phyloP scores from a whole-genome alignment of 2,797 vertebrate species.

The Notamacropus eugenii region DNA sequence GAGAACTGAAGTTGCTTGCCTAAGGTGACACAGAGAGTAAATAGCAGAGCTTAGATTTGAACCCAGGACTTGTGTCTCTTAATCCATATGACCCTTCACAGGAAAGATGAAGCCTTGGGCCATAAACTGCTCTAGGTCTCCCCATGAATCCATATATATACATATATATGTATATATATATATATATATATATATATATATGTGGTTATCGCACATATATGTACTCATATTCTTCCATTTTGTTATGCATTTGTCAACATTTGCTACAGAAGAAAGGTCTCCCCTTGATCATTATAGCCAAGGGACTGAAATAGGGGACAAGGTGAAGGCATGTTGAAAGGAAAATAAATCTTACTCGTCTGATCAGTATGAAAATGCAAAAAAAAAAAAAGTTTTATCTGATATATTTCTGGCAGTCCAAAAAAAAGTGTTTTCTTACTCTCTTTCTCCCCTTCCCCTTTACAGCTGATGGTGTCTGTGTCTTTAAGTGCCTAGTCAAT shows the following conservation, averaged over 20 bases:
- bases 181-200: too few relatives aligned
- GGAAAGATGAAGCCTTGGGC: background rate
- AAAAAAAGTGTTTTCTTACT: slow-evolving; percentile 41
- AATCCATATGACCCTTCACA: background rate
- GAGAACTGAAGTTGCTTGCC: background rate
- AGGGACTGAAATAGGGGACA: background rate
- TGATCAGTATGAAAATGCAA: background rate
- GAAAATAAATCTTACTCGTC: background rate
- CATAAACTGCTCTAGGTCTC: background rate
- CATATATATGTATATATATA: too few relatives aligned
- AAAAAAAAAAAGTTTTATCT: background rate
- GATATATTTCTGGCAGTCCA: background rate
- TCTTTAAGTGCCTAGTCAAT: slow-evolving; percentile 86
- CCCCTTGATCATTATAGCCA: background rate
- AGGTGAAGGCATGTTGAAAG: slow-evolving; percentile 2
- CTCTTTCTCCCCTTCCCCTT: slow-evolving; percentile 49
- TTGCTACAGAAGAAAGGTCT: background rate
- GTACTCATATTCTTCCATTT: background rate
- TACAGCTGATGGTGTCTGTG: slow-evolving; percentile 84
- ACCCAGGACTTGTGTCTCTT: background rate
- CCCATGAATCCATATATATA: background rate
- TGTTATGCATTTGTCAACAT: background rate
- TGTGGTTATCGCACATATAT: background rate
- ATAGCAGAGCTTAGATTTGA: background rate
- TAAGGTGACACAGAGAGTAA: background rate